These are phyloP conservation scores for Carposina sasakii DNA, from an alignment of 1,140 invertebrate genomes.

Conservation along the genomic window DNA sequence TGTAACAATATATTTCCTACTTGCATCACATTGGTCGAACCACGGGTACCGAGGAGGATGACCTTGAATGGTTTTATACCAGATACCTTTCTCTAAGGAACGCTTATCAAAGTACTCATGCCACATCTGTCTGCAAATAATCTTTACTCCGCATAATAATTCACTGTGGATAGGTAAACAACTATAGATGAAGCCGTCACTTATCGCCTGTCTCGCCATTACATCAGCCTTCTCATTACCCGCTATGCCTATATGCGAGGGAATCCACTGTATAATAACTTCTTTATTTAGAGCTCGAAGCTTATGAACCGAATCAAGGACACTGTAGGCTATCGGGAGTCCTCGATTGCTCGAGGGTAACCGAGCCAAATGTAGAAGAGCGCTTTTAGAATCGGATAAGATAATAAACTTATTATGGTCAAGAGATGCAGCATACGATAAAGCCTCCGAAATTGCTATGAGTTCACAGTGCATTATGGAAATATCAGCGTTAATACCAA, in stretches of 20 bases:
- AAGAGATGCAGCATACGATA: neutral
- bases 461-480: constrained; percentile 3
- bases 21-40: constrained; percentile 6
- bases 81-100: constrained; percentile 18
- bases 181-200: neutral
- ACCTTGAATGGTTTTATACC: constrained; percentile 20
- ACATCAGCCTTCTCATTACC: constrained; percentile 6
- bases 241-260: neutral
- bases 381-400: neutral
- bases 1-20: constrained; percentile 1
- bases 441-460: constrained; percentile 3
- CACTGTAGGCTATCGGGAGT: neutral
- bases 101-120: constrained; percentile 15
- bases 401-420: neutral
- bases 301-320: neutral
- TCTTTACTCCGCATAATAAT: neutral
- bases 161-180: neutral
- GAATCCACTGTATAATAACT: neutral
- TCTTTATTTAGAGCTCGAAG: neutral
- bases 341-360: constrained; percentile 4
- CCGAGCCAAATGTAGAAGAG: constrained; percentile 1
- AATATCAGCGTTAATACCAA: neutral
- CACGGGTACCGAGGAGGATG: constrained; percentile 4
- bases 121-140: constrained; percentile 3
- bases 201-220: neutral